phyloP scores from a whole-genome alignment of 2,888 invertebrate species.

The Meiosimyza decipiens region DNA sequence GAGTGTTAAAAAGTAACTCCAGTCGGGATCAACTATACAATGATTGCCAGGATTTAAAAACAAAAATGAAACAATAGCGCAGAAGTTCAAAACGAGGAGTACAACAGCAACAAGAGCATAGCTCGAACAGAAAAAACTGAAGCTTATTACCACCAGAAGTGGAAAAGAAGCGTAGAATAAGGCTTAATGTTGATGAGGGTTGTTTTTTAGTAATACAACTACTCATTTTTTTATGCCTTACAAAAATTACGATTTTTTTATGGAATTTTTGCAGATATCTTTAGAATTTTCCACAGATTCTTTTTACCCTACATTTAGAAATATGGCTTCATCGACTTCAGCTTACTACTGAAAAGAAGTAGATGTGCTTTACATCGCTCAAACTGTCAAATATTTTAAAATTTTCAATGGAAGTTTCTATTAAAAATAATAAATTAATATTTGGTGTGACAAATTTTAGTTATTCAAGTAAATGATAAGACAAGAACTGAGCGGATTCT shows the following conservation, averaged over 20 bases:
- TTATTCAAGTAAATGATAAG: no score
- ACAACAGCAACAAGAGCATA: slow-evolving; percentile 30
- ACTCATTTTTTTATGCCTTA: slow-evolving; percentile 18
- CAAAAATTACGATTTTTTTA: slow-evolving; percentile 25
- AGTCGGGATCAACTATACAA: slow-evolving; percentile 39
- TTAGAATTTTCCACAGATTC: background rate
- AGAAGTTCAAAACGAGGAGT: slow-evolving; percentile 18
- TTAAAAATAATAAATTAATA: no score
- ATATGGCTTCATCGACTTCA: no score
- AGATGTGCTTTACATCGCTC: no score
- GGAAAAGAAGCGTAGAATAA: background rate
- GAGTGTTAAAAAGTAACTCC: slow-evolving; percentile 28
- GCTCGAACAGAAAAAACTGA: slow-evolving; percentile 29
- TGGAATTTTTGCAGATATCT: slow-evolving; percentile 8
- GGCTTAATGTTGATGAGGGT: slow-evolving; percentile 29
- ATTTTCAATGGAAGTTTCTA: no score
- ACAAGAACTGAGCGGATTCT: no score
- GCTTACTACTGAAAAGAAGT: no score
- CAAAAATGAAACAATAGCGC: slow-evolving; percentile 24
- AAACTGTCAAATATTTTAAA: no score
- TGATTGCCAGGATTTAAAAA: slow-evolving; percentile 43
- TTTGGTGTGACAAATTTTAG: no score
- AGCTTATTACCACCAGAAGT: slow-evolving; percentile 20
- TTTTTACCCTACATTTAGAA: background rate
- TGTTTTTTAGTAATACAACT: slow-evolving; percentile 8